Percentiles rank a stretch among this genome's conserved stretches.
phyloP scores from a whole-genome alignment of 2,888 invertebrate genomes.

The Eupithecia vulgata region DNA sequence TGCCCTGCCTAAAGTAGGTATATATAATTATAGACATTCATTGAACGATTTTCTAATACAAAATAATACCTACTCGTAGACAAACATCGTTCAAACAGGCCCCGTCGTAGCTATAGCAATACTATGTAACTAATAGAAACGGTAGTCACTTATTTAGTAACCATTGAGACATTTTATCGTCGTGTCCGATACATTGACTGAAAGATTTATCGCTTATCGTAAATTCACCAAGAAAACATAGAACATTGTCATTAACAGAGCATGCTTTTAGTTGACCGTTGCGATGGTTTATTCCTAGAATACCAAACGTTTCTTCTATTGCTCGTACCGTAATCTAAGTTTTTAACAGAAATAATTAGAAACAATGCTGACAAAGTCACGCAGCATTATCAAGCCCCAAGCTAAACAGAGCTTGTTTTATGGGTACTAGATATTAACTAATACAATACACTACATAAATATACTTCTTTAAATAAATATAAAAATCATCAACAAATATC shows the following conservation, averaged over 20 bases:
- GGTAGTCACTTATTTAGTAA: constrained; percentile 6
- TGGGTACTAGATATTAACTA: no score
- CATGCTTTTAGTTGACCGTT: constrained; percentile 5
- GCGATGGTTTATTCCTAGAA: neutral
- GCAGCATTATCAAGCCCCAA: no score
- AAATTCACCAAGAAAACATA: constrained; percentile 8
- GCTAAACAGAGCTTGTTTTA: no score
- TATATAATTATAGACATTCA: neutral
- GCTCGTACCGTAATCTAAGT: neutral
- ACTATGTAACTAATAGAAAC: constrained; percentile 10
- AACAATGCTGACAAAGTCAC: no score
- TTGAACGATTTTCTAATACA: neutral
- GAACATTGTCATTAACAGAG: constrained; percentile 1
- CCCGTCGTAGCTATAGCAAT: neutral
- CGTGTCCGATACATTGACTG: constrained; percentile 13
- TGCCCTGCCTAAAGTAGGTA: neutral
- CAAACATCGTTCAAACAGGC: neutral
- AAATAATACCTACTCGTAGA: neutral
- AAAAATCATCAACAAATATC: no score
- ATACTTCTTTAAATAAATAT: no score
- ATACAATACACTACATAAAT: no score
- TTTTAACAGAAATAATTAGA: neutral
- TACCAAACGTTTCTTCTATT: neutral
- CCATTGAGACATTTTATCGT: constrained; percentile 7
- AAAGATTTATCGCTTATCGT: constrained; percentile 10